Base-by-base conservation (phyloP, 1,140 invertebrate species). In the Achatina immaculata region DNA sequence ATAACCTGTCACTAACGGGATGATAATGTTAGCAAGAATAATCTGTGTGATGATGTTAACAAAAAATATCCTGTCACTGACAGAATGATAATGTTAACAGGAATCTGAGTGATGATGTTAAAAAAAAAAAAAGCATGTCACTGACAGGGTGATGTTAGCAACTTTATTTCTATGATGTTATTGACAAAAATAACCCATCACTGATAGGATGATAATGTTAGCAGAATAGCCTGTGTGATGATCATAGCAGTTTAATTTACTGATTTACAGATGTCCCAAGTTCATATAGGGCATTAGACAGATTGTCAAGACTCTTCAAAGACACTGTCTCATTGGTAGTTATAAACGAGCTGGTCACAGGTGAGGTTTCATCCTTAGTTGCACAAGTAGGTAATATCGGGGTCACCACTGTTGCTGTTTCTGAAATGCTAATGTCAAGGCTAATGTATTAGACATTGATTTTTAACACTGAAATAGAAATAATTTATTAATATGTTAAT, bases 321-420 rank as follows among this genome's bases (percentile, higher is more conserved):
- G 81, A 84, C 78, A 71, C 38, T 6, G 28, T 84, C 24, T 68
- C 77, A 38, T 74, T 82, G 48, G 62, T 72, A 1, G 43, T 84
- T n/a, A 69, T 73, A 16, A 62, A 81, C 11, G 71, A 84, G 43
- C 38, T 84, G 14, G 48, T 48, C 38, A 78, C 81, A 76, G 80
- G 83, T 82, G n/a, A 66, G 38, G 24, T 34, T 28, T 31, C 7
- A n/a, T n/a, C 16, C 71, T 14, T 0, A 0, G 45, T 31, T 38
- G 24, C 42, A 24, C 66, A 16, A 38, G 45, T 78, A 24, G 36
- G 31, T 62, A 3, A 16, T 31, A 58, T 31, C 28, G 28, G 9
- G 24, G 21, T 21, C 36, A n/a, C 14, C 36, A 31, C 6, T 62
- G 51, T 21, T 21, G 21, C 58, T 42, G 43, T 74, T 43, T 24